These are phyloP conservation scores for Augochlora pura DNA, from an alignment of 1,140 invertebrate genomes.

Conservation along the genomic window DNA sequence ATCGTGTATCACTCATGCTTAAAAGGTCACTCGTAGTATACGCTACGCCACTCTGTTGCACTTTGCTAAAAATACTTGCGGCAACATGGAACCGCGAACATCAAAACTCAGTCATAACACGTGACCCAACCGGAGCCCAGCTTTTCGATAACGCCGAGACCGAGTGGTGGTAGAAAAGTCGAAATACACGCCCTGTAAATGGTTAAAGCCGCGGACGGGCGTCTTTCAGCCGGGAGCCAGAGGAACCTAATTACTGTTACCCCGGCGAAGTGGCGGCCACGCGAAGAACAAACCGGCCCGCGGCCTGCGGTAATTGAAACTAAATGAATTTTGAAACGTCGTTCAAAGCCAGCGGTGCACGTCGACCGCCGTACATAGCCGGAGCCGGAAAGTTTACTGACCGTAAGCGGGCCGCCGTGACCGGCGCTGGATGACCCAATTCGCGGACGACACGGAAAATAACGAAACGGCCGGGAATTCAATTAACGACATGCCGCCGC, in stretches of 20 bases:
- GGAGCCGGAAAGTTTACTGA: constrained; percentile 50
- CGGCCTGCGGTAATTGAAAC: constrained; percentile 44
- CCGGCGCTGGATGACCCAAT: constrained; percentile 45
- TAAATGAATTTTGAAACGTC: constrained; percentile 54
- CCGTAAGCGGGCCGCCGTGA: constrained; percentile 45
- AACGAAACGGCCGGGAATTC: constrained; percentile 52
- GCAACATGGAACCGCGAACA: too few species aligned
- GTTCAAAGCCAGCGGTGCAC: constrained; percentile 23
- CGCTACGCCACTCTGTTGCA: too few species aligned
- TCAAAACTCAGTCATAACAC: too few species aligned
- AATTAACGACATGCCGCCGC: constrained; percentile 44
- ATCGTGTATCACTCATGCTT: too few species aligned
- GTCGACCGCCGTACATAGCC: constrained; percentile 10
- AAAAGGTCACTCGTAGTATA: too few species aligned
- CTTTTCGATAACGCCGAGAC: too few species aligned
- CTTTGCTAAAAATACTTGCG: too few species aligned
- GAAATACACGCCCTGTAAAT: too few species aligned
- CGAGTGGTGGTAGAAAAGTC: too few species aligned
- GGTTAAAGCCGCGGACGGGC: neutral
- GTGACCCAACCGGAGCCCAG: too few species aligned
- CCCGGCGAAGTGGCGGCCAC: constrained; percentile 19
- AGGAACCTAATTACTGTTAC: constrained; percentile 38
- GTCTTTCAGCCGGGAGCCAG: neutral
- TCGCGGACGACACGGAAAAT: constrained; percentile 50
- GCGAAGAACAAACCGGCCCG: constrained; percentile 44